These are phyloP conservation scores for Amaurobius ferox DNA, from an alignment of 2,888 invertebrate genomes.

Conservation along the genomic window DNA sequence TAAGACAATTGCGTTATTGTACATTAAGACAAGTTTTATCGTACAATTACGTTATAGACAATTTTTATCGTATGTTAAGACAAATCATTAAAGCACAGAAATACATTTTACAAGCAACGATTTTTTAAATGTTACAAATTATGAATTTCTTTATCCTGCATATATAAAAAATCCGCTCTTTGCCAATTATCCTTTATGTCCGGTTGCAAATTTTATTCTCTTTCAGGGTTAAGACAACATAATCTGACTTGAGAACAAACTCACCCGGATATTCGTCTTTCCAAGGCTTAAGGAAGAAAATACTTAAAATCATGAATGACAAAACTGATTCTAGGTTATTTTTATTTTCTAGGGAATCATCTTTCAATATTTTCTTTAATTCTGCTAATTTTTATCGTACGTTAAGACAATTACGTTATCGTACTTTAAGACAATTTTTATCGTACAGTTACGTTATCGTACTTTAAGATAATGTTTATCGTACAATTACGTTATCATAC, in stretches of 20 bases:
- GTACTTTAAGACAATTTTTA: too few relatives aligned
- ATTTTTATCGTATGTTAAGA: too few relatives aligned
- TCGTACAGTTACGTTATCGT: too few relatives aligned
- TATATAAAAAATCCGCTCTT: neutral
- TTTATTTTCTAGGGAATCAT: neutral
- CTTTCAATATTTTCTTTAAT: neutral
- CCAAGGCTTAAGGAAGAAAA: neutral
- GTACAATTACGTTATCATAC: too few relatives aligned
- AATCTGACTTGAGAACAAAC: neutral
- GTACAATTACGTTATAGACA: too few relatives aligned
- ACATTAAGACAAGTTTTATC: too few relatives aligned
- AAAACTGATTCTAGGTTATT: neutral
- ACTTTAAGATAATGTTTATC: too few relatives aligned
- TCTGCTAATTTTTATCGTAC: neutral
- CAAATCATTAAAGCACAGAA: too few relatives aligned
- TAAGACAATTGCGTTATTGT: too few relatives aligned
- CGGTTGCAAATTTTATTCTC: neutral
- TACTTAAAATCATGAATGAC: neutral
- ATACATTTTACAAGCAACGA: too few relatives aligned
- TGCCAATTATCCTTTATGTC: neutral
- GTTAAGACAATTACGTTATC: too few relatives aligned
- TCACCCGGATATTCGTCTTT: constrained; percentile 7
- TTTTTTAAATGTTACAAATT: neutral
- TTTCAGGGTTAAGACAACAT: constrained; percentile 6
- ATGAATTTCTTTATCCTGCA: neutral